Base-by-base conservation (phyloP, 2,113 vertebrate species). In the Gnathonemus longibarbis region DNA sequence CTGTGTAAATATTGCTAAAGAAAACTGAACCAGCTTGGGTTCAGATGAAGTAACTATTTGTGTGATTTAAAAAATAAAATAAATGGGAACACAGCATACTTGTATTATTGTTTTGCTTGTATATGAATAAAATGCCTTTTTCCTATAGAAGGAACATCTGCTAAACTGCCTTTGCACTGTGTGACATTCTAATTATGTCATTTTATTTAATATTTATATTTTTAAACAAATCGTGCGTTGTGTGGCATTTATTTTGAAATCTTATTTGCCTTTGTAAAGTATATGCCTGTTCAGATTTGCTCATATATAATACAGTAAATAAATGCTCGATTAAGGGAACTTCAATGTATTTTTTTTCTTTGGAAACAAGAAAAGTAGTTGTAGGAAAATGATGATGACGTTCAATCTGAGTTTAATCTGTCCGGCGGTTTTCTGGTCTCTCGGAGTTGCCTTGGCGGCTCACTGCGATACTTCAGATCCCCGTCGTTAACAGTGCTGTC, bases 51-150 rank as follows among this genome's bases (percentile, higher is more conserved):
- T 91, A 94, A 93, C 87, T 90, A 93, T 92, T 91, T 91, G 92
- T 95, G 95, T 95, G 90, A 92, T 94, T 94, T 94, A 90, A 94
- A 94, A 93, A 96, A 95, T 95, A 96, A 95, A 95, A 94, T 84
- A 91, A 94, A 89, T 90, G 92, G 58, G 93, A 53, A 92, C 89
- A 92, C 52, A 88, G 24, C 49, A 19, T 21, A 42, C 21, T 86
- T 50, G 53, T 70, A 27, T 62, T 90, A 89, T 66, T 88, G 56
- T 87, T 45, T 42, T 86, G 74, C n/a, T 62, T 85, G 56, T 58
- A 62, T 86, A 86, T 48, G 50, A 19, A 58, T 52, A 31, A 27
- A 74, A 27, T 84, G 50, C 3, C 15, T 24, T 52, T 46, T 89
- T 17, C 52, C 5, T n/a, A n/a, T 53, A 53, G 31, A 53, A 53